phyloP scores from a whole-genome alignment of 2,888 invertebrate species.

The Seira ritae region DNA sequence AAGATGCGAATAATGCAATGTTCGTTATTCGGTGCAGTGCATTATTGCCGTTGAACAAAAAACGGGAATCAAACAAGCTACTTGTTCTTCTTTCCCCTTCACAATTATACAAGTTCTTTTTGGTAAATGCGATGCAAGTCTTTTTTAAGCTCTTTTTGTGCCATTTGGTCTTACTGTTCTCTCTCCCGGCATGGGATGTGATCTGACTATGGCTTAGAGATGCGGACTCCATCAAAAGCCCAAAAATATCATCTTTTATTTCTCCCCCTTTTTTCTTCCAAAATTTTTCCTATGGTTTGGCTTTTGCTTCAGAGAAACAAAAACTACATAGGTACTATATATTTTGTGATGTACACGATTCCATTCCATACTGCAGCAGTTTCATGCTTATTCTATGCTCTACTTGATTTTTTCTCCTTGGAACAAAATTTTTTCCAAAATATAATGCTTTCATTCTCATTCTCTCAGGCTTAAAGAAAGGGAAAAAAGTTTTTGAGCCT shows the following conservation, averaged over 20 bases:
- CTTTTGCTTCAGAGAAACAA: not conserved
- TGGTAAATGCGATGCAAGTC: slow-evolving; percentile 15
- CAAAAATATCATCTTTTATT: slow-evolving; percentile 24
- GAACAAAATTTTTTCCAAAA: not conserved
- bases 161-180: not conserved
- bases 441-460: slow-evolving; percentile 3
- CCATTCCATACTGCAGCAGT: not conserved
- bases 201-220: not conserved
- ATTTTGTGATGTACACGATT: slow-evolving; percentile 21
- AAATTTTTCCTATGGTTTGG: slow-evolving; percentile 12
- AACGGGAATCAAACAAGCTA: slow-evolving; percentile 10
- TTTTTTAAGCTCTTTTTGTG: slow-evolving; percentile 20
- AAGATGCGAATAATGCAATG: slow-evolving; percentile 6
- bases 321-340: no score
- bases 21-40: not conserved
- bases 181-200: not conserved
- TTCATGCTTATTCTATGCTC: slow-evolving; percentile 12
- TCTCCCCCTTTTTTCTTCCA: not conserved
- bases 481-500: not conserved
- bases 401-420: not conserved
- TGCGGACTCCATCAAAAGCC: slow-evolving; percentile 11
- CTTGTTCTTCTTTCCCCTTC: not conserved
- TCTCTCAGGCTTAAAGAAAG: not conserved
- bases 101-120: slow-evolving; percentile 1
- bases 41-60: not conserved